Evolutionary conservation across 30 jellyfish, hydroid and myxozoan species (phyloP), one percentile per base, ranked within the genome.

Genomic region (Calvadosia cruxmelitensis): DNA sequence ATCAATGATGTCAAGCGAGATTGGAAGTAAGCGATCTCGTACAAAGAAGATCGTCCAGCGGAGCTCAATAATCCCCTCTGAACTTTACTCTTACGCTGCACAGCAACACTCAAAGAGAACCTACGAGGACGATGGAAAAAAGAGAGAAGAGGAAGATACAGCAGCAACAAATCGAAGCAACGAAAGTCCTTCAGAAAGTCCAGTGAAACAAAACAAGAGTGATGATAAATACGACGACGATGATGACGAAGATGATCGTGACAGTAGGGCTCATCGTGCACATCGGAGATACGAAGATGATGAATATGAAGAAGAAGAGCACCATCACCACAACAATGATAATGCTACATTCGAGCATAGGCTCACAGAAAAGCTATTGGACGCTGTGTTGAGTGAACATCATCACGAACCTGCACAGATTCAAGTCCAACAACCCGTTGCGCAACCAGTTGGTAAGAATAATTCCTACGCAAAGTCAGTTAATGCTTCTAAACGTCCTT

Each of bases 311-410:
- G 34, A 57, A 10, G 69, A 27, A 15, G 69, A 57, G 24, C 34
- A 57, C 24, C 35, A 27, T 57, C 34, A 23, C 10, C 69, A 23
- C 29, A 57, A 57, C 27, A 57, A 57, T 15, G 69, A 72, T 52
- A 72, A 68, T 63, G 62, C 83, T 42, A 50, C 93, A 28, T 87
- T 87, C 73, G 94, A 80, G 66, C 93, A 81, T 42, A 33, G 92
- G 26, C 64, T 87, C 42, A 87, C 97, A 3, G 97, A 87, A 61
- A 87, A 78, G 67, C 69, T 87, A 15, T 52, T 87, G 63, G 97
- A 87, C 49, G 97, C 97, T 12, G 82, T 72, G 26, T 36, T 72
- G 57, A 42, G 20, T 42, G 57, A 42, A 42, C 57, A 42, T 42
- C 57, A 42, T 42, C 57, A 42, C 57, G 57, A 42, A 42, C 10